Evolutionary conservation across 2,797 vertebrate genomes (phyloP).

Genomic region (Arremon brunneinucha): DNA sequence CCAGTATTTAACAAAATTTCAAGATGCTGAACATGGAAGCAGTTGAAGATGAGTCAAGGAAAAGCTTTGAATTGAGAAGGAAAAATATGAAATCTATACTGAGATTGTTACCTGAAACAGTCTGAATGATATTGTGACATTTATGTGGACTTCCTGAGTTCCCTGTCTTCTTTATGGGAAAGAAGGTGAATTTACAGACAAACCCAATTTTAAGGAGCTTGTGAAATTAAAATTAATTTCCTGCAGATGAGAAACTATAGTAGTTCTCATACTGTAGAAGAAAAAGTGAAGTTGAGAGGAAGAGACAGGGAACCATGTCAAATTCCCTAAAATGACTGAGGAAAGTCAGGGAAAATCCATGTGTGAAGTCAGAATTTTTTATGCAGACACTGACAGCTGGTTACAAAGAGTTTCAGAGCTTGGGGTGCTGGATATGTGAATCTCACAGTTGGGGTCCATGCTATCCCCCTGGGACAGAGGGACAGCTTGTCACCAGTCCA

Average conservation of each 20-base stretch:
- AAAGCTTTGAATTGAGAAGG: neutral
- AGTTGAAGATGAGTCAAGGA: neutral
- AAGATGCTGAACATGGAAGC: neutral
- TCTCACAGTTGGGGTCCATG: neutral
- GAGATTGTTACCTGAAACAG: neutral
- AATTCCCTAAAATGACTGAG: neutral
- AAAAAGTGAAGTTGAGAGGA: neutral
- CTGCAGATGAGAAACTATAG: neutral
- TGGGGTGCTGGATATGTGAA: neutral
- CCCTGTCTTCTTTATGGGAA: neutral
- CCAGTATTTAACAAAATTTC: neutral
- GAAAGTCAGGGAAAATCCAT: neutral
- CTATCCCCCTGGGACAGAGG: neutral
- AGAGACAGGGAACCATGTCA: neutral
- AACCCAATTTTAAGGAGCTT: neutral
- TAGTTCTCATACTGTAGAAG: neutral
- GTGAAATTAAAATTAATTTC: neutral
- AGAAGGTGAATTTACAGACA: neutral
- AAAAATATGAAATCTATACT: neutral
- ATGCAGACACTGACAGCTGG: neutral
- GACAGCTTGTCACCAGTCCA: neutral
- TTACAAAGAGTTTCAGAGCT: neutral
- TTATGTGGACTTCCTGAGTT: neutral
- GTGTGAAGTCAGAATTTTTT: neutral
- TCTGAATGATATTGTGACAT: neutral